Conservation (phyloP, 2,113 vertebrate species). For the Lontra canadensis region DNA sequence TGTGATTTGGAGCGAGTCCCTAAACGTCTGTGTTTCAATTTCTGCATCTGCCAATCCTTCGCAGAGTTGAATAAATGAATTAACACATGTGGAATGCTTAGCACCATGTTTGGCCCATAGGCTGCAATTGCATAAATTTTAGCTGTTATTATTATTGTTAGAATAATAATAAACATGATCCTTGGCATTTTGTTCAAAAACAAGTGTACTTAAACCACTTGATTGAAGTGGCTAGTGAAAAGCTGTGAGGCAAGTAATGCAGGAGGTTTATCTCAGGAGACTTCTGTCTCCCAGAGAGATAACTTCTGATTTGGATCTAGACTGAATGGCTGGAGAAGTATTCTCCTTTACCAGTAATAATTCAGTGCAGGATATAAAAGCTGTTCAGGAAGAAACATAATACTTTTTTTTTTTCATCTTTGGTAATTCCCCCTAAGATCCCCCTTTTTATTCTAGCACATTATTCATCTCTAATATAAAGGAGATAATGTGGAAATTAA, state of each 20-base stretch:
- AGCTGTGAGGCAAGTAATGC: background rate
- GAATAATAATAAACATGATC: background rate
- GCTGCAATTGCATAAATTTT: background rate
- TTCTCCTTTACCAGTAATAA: background rate
- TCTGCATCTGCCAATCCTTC: background rate
- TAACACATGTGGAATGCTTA: background rate
- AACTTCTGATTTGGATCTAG: background rate
- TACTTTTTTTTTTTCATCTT: slow-evolving; percentile 52
- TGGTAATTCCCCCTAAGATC: slow-evolving; percentile 61
- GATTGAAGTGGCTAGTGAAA: background rate
- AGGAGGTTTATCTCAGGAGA: background rate
- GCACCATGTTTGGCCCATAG: background rate
- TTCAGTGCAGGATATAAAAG: slow-evolving; percentile 22
- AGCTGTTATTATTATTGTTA: background rate
- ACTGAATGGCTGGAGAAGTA: background rate
- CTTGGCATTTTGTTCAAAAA: background rate
- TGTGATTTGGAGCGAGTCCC: background rate
- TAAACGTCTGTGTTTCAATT: background rate
- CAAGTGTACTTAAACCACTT: background rate
- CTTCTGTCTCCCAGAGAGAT: background rate
- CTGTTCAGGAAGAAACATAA: slow-evolving; percentile 47
- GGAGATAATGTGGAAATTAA: slow-evolving; percentile 73
- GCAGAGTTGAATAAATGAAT: background rate
- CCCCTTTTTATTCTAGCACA: slow-evolving; percentile 43
- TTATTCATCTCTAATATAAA: slow-evolving; percentile 65